Evolutionary conservation across 2,797 vertebrate genomes (phyloP).

Genomic region (Sphenopsis melanotis): DNA sequence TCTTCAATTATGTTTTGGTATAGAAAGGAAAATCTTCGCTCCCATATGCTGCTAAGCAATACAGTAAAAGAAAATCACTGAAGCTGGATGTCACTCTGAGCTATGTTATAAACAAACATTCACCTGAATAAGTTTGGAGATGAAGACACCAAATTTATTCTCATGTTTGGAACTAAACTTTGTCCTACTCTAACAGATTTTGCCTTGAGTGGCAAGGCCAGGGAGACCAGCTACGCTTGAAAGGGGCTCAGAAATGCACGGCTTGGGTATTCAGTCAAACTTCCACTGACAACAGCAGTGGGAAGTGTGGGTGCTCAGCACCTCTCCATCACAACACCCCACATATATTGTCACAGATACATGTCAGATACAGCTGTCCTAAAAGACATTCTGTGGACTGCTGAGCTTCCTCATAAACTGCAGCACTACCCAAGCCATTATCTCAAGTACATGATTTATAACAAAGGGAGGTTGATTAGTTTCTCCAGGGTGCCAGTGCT

Average conservation of each 20-base stretch:
- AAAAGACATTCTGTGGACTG: not conserved
- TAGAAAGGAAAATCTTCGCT: not conserved
- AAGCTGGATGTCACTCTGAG: not conserved
- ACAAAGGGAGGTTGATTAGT: constrained; percentile 58
- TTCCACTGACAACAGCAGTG: not conserved
- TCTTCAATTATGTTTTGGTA: not conserved
- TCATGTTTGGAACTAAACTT: not conserved
- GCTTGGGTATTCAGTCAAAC: not conserved
- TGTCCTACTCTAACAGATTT: not conserved
- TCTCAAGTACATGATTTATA: constrained; percentile 23
- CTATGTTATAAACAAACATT: not conserved
- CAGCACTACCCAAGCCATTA: constrained; percentile 19
- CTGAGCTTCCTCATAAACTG: not conserved
- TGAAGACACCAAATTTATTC: not conserved
- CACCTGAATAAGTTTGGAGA: not conserved
- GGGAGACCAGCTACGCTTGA: not conserved
- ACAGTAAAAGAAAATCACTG: not conserved
- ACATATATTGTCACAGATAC: not conserved
- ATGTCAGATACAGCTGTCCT: not conserved
- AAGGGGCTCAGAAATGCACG: not conserved
- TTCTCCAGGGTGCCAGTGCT: constrained; percentile 42
- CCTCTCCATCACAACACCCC: not conserved
- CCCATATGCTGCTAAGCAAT: not conserved
- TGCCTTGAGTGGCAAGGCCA: not conserved
- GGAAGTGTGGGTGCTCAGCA: not conserved